phyloP scores from a whole-genome alignment of 2,888 invertebrate genomes.

The Leucozona laternaria region DNA sequence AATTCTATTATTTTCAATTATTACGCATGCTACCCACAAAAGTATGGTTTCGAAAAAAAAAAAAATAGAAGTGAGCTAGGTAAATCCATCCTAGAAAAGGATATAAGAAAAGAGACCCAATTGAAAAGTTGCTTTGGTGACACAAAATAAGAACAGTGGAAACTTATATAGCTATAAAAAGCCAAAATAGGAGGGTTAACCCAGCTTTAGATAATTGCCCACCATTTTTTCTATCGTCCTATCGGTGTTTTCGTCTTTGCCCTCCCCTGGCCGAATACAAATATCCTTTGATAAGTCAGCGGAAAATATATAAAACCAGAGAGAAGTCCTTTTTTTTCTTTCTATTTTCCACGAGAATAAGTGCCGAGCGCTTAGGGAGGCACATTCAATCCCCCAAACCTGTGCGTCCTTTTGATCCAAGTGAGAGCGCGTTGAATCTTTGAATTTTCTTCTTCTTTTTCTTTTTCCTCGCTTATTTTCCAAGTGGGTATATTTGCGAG shows the following conservation, averaged over 20 bases:
- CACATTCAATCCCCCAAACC: constrained; percentile 31
- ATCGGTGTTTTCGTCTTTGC: constrained; percentile 28
- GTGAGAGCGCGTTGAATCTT: constrained; percentile 63
- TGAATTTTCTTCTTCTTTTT: constrained; percentile 33
- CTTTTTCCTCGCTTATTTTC: constrained; percentile 15
- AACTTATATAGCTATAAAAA: constrained; percentile 44
- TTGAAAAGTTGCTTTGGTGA: constrained; percentile 76
- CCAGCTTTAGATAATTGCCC: constrained; percentile 69
- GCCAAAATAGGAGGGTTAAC: constrained; percentile 63
- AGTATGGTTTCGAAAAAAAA: constrained; percentile 19
- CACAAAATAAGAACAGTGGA: constrained; percentile 67
- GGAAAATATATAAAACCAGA: constrained; percentile 70
- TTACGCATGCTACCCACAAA: constrained; percentile 71
- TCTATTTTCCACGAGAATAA: constrained; percentile 64
- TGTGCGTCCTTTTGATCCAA: constrained; percentile 54
- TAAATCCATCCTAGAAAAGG: constrained; percentile 28
- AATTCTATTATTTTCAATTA: constrained; percentile 72
- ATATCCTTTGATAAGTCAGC: constrained; percentile 76
- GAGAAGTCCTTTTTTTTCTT: constrained; percentile 46
- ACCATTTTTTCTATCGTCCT: constrained; percentile 4
- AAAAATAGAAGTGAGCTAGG: neutral
- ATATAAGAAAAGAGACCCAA: constrained; percentile 62
- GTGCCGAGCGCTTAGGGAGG: constrained; percentile 51
- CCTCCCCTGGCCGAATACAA: constrained; percentile 55
- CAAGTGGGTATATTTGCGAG: constrained; percentile 31